phyloP scores from a whole-genome alignment of 1,140 invertebrate genomes.

The Carposina sasakii region DNA sequence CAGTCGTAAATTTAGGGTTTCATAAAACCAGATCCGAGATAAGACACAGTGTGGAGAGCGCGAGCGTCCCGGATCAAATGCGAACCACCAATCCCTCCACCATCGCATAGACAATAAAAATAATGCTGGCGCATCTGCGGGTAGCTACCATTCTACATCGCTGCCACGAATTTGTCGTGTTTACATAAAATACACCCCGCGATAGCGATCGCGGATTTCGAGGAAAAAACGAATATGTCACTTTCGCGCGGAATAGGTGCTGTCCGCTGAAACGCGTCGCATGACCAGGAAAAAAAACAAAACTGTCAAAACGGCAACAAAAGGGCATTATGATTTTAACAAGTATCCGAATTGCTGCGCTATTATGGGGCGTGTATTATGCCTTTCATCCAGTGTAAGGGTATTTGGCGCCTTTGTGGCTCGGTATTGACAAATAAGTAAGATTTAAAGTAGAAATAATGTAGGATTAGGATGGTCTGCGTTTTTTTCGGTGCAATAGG shows the following conservation, averaged over 20 bases:
- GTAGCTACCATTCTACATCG: slow-evolving; percentile 42
- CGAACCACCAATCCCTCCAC: slow-evolving; percentile 47
- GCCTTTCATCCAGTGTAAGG: slow-evolving; percentile 56
- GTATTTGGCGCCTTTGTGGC: slow-evolving; percentile 69
- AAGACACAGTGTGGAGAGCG: slow-evolving; percentile 66
- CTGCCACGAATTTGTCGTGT: slow-evolving; percentile 62
- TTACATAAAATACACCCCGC: slow-evolving; percentile 63
- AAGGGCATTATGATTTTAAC: slow-evolving; percentile 69
- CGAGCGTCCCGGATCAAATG: slow-evolving; percentile 64
- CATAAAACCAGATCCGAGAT: slow-evolving; percentile 72
- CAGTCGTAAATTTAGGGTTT: slow-evolving; percentile 72
- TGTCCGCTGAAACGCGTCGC: slow-evolving; percentile 39
- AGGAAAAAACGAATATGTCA: slow-evolving; percentile 36
- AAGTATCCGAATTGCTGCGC: slow-evolving; percentile 63
- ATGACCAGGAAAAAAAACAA: slow-evolving; percentile 46
- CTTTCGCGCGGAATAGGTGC: slow-evolving; percentile 37
- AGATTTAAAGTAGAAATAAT: slow-evolving; percentile 67
- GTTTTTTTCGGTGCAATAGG: slow-evolving; percentile 38
- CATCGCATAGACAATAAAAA: slow-evolving; percentile 62
- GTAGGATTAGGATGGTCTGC: slow-evolving; percentile 53
- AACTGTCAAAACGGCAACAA: slow-evolving; percentile 64
- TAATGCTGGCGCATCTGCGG: slow-evolving; percentile 61
- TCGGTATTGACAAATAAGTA: slow-evolving; percentile 69
- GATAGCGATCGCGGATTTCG: slow-evolving; percentile 60
- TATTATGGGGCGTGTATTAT: slow-evolving; percentile 69